phyloP scores from a whole-genome alignment of 2,888 invertebrate genomes.

The Mactromeris polynyma region DNA sequence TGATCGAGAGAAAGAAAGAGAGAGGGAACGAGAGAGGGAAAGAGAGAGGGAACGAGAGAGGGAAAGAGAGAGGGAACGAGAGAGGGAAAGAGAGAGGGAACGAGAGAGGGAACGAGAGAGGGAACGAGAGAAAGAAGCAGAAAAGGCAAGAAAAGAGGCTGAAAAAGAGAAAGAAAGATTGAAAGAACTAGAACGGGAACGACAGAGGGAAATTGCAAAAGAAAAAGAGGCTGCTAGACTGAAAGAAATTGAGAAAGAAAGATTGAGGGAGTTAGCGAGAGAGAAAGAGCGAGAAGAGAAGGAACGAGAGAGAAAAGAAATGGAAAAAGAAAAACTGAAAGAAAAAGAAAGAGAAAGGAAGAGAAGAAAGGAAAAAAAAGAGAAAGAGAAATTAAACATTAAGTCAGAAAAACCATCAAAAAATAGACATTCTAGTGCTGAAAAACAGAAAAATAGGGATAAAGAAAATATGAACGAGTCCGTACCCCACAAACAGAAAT shows the following conservation, averaged over 20 bases:
- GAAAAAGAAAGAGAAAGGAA: slow-evolving; percentile 40
- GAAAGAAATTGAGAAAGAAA: slow-evolving; percentile 31
- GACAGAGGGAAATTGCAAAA: slow-evolving; percentile 37
- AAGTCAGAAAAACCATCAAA: slow-evolving; percentile 24
- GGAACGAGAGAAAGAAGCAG: slow-evolving; percentile 57
- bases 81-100: slow-evolving; percentile 29
- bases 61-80: slow-evolving; percentile 40
- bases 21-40: slow-evolving; percentile 44
- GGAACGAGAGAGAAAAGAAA: slow-evolving; percentile 38
- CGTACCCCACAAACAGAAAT: slow-evolving; percentile 35
- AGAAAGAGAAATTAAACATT: slow-evolving; percentile 32
- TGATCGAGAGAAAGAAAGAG: slow-evolving; percentile 52
- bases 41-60: slow-evolving; percentile 28
- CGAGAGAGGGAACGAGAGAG: slow-evolving; percentile 23
- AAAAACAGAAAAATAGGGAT: slow-evolving; percentile 44
- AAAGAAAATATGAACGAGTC: slow-evolving; percentile 30
- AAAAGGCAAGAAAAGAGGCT: slow-evolving; percentile 44
- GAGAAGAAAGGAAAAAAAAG: slow-evolving; percentile 43
- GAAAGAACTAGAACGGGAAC: slow-evolving; percentile 30
- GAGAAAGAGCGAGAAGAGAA: slow-evolving; percentile 47
- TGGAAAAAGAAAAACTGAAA: slow-evolving; percentile 45
- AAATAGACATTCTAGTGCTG: slow-evolving; percentile 29
- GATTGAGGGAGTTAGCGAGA: slow-evolving; percentile 32
- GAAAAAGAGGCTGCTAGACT: slow-evolving; percentile 36
- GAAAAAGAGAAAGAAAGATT: slow-evolving; percentile 40